Conservation (phyloP, 2,888 invertebrate species). For the Arge pagana region DNA sequence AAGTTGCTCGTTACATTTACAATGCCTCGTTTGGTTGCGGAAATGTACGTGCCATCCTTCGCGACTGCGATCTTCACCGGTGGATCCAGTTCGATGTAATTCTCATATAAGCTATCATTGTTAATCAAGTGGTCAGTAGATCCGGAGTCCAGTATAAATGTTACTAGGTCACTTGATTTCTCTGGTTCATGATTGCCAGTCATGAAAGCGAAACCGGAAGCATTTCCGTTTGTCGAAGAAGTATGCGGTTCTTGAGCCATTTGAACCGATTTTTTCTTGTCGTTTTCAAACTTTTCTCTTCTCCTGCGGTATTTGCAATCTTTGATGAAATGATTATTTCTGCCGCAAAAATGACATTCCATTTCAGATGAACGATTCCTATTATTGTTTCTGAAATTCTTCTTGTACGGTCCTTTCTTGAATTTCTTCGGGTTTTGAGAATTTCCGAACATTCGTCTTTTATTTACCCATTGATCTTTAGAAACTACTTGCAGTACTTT, state of each 20-base stretch:
- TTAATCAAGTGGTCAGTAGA: not conserved
- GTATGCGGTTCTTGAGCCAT: slow-evolving; percentile 1
- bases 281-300: too few species aligned
- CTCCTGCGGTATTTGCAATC: too few species aligned
- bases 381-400: too few species aligned
- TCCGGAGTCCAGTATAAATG: slow-evolving; percentile 4
- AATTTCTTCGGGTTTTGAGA: too few species aligned
- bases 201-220: slow-evolving; percentile 16
- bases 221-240: not conserved
- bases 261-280: slow-evolving; percentile 42
- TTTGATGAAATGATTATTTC: too few species aligned
- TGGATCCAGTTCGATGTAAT: not conserved
- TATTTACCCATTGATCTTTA: too few species aligned
- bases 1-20: slow-evolving; percentile 39
- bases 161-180: slow-evolving; percentile 7
- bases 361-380: too few species aligned
- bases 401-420: too few species aligned
- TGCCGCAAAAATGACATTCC: too few species aligned
- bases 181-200: slow-evolving; percentile 2
- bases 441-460: too few species aligned
- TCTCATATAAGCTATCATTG: not conserved
- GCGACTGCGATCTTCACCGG: slow-evolving; percentile 28
- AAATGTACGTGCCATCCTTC: slow-evolving; percentile 23
- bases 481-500: too few species aligned
- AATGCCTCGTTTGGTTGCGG: slow-evolving; percentile 26